A percentile compares a stretch with the other conserved stretches of the same genome.
phyloP scores from a whole-genome alignment of 2,888 invertebrate genomes.

The Drosophila flavopinicola region DNA sequence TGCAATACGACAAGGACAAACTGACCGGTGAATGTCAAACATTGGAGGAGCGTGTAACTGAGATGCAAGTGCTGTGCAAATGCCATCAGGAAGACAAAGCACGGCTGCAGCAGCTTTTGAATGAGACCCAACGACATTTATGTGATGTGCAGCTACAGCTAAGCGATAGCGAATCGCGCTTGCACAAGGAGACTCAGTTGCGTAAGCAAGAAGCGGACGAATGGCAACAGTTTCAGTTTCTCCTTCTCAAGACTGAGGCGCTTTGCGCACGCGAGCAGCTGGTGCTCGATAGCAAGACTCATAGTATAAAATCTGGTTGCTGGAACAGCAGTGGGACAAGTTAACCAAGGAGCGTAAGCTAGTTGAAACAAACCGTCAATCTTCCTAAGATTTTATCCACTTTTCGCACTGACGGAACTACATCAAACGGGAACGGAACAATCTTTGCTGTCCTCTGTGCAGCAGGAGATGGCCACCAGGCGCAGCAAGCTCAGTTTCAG shows the following conservation, averaged over 20 bases:
- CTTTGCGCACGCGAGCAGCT: constrained; percentile 94
- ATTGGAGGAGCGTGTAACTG: constrained; percentile 90
- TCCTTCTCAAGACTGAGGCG: constrained; percentile 97
- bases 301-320: constrained; percentile 90
- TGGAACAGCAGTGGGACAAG: constrained; percentile 93
- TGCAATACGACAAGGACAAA: constrained; percentile 90
- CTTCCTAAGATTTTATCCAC: not conserved
- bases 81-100: constrained; percentile 84
- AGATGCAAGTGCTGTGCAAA: constrained; percentile 86
- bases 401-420: constrained; percentile 53
- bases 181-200: constrained; percentile 87
- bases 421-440: constrained; percentile 85
- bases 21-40: constrained; percentile 89
- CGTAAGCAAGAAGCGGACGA: constrained; percentile 89
- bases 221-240: constrained; percentile 97
- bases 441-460: constrained; percentile 85
- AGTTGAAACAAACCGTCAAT: no score
- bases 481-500: constrained; percentile 85
- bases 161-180: constrained; percentile 87
- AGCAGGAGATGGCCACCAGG: constrained; percentile 86
- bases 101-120: constrained; percentile 83
- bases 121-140: constrained; percentile 92
- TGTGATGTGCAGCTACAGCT: constrained; percentile 89
- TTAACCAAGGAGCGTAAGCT: constrained; percentile 86
- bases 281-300: constrained; percentile 91